These are phyloP conservation scores for Machimus rusticus DNA, from an alignment of 2,888 invertebrate genomes.

Conservation along the genomic window DNA sequence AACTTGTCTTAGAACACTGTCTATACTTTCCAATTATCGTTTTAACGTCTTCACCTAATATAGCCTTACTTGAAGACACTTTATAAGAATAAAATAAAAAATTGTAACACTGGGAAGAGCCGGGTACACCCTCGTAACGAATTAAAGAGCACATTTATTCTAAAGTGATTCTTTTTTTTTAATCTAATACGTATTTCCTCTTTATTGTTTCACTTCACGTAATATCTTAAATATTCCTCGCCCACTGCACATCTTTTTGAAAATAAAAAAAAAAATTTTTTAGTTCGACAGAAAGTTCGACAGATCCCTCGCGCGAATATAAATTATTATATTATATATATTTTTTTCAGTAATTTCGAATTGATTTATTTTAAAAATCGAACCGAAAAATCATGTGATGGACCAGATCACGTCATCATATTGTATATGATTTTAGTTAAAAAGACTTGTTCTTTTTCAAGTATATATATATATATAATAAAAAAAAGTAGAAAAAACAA, in stretches of 20 bases:
- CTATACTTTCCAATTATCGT: neutral
- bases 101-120: neutral
- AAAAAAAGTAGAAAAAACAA: conserved; percentile 5
- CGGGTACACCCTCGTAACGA: neutral
- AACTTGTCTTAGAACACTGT: neutral
- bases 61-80: neutral
- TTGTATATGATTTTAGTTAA: neutral
- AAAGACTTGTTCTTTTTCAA: neutral
- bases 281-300: neutral
- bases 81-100: neutral
- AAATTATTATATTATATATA: neutral
- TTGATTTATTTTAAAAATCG: too few relatives aligned
- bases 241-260: neutral
- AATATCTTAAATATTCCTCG: neutral
- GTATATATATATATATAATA: neutral
- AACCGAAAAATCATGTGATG: neutral
- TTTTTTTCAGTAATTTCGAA: neutral
- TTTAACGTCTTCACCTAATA: neutral
- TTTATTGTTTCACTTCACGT: neutral
- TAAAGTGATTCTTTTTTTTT: neutral
- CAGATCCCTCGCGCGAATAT: neutral
- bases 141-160: neutral
- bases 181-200: neutral
- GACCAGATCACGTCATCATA: conserved; percentile 35
- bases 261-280: neutral